Evolutionary conservation across 1,140 invertebrate species (phyloP).

Genomic region (Neotoxoptera formosana): DNA sequence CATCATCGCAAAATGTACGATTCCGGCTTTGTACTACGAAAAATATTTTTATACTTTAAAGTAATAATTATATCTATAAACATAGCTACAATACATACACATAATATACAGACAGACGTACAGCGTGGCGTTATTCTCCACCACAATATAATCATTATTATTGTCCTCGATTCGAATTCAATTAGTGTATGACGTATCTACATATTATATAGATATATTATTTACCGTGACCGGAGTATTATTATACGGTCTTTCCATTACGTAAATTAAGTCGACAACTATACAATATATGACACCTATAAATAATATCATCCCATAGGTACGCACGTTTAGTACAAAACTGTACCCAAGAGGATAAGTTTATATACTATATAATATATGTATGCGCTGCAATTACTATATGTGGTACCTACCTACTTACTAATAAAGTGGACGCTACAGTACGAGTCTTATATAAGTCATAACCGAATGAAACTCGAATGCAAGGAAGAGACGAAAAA

Average conservation of each 20-base stretch:
- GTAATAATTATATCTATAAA: neutral
- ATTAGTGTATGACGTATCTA: neutral
- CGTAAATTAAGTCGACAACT: neutral
- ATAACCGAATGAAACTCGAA: no score
- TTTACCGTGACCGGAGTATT: neutral
- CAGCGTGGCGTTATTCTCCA: neutral
- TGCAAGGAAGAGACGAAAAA: no score
- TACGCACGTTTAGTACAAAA: neutral
- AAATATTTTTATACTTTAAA: neutral
- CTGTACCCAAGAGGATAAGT: no score
- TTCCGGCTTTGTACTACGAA: neutral
- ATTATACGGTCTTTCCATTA: neutral
- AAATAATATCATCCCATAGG: neutral
- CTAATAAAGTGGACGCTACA: no score
- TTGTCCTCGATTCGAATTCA: neutral
- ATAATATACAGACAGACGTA: neutral
- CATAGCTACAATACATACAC: no score
- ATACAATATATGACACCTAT: neutral
- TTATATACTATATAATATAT: no score
- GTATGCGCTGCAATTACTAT: no score
- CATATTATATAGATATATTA: neutral
- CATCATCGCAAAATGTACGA: neutral
- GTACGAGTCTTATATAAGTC: no score
- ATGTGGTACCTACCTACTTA: no score
- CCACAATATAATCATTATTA: conserved; percentile 17